phyloP scores from a whole-genome alignment of 1,140 invertebrate species.

The Anoplolepis gracilipes region DNA sequence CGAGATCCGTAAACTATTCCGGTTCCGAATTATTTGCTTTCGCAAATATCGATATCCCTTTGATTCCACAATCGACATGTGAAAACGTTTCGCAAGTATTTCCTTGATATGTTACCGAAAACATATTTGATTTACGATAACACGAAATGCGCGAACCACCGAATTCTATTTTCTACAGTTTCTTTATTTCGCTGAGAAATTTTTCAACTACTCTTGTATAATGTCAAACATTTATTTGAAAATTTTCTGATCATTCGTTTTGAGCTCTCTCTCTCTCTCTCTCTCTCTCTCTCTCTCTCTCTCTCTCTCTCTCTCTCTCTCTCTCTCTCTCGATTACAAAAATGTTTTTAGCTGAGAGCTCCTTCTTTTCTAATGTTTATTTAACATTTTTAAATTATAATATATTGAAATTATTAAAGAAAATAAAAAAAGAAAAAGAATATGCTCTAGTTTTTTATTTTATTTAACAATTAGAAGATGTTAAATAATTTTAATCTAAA shows the following conservation, averaged over 20 bases:
- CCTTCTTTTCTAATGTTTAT: not conserved
- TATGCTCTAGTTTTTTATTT: not conserved
- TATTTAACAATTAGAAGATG: not conserved
- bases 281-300: not conserved
- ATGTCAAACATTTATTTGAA: not conserved
- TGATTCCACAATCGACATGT: slow-evolving; percentile 16
- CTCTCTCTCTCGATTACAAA: not conserved
- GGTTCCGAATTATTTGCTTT: slow-evolving; percentile 23
- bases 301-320: not conserved
- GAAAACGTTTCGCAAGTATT: slow-evolving; percentile 7
- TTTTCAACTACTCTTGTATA: not conserved
- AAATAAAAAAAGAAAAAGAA: not conserved
- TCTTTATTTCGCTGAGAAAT: slow-evolving; percentile 19
- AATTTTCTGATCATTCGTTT: not conserved
- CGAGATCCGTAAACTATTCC: slow-evolving; percentile 10
- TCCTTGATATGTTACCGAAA: not conserved
- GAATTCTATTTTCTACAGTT: slow-evolving; percentile 8
- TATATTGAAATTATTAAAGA: not conserved
- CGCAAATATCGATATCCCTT: slow-evolving; percentile 4
- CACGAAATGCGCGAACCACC: not conserved
- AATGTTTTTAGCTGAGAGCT: not conserved
- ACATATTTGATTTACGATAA: slow-evolving; percentile 24
- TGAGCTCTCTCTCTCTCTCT: not conserved
- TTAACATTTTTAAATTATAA: not conserved
- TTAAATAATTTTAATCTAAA: not conserved